Percentiles rank a stretch among this genome's conserved stretches.
phyloP scores from a whole-genome alignment of 2,113 vertebrate genomes.

The Thunnus maccoyii region DNA sequence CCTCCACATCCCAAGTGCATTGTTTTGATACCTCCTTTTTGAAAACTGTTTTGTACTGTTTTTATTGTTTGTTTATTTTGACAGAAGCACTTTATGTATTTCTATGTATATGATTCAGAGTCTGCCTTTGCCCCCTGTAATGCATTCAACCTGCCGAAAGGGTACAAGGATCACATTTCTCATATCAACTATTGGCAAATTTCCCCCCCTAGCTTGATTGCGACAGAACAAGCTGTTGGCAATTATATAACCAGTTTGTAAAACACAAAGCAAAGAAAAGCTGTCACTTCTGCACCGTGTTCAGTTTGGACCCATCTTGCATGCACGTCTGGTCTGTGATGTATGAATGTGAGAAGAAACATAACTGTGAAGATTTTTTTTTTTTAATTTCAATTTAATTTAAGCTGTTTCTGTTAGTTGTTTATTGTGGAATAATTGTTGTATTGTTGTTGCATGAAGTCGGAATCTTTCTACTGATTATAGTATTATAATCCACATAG shows the following conservation, averaged over 20 bases:
- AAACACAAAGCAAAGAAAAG: conserved; percentile 44
- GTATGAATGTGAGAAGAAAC: conserved; percentile 71
- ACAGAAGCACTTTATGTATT: conserved; percentile 87
- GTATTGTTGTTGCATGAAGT: conserved; percentile 75
- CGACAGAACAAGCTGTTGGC: conserved; percentile 60
- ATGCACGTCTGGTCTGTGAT: conserved; percentile 71
- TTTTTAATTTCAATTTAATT: conserved; percentile 1
- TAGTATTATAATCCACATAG: conserved; percentile 47
- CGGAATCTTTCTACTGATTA: conserved; percentile 68
- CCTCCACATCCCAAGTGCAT: conserved; percentile 76
- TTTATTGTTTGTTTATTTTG: conserved; percentile 76
- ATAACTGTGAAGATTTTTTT: conserved; percentile 63
- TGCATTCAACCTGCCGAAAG: conserved; percentile 60
- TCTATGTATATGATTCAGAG: conserved; percentile 75
- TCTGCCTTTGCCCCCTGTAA: conserved; percentile 62
- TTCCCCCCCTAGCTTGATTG: conserved; percentile 37
- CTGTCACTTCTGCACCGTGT: conserved; percentile 57
- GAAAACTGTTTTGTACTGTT: conserved; percentile 77
- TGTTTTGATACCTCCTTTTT: conserved; percentile 81
- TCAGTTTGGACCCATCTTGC: conserved; percentile 63
- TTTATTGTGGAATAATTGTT: conserved; percentile 66
- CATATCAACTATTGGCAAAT: conserved; percentile 41
- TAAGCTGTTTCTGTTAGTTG: conserved; percentile 26
- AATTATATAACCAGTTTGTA: conserved; percentile 39
- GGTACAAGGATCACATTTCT: conserved; percentile 61